Evolutionary conservation across 2,888 invertebrate species (phyloP).

Genomic region (Orchesella flavescens): DNA sequence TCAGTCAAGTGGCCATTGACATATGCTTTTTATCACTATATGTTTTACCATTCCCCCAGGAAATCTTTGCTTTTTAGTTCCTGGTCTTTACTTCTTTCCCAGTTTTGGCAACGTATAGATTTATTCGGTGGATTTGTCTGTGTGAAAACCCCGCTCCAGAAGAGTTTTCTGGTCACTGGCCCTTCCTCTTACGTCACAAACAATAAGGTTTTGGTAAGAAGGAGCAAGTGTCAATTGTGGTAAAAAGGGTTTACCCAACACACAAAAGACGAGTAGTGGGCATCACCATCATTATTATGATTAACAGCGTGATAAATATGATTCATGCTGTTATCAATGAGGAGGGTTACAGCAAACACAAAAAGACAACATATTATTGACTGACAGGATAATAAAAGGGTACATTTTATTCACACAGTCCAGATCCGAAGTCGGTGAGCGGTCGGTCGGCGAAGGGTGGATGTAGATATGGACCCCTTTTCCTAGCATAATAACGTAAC

Average conservation of each 20-base stretch:
- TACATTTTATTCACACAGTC: slow-evolving; percentile 32
- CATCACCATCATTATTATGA: slow-evolving; percentile 31
- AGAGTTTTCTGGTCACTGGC: not conserved
- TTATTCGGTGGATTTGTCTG: no score
- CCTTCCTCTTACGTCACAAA: slow-evolving; percentile 2
- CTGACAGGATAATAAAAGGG: slow-evolving; percentile 59
- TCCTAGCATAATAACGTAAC: no score
- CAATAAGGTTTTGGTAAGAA: slow-evolving; percentile 18
- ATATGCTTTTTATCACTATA: slow-evolving; percentile 49
- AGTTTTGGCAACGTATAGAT: not conserved
- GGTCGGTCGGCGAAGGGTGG: no score
- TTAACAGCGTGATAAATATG: slow-evolving; percentile 54
- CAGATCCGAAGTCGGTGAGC: not conserved
- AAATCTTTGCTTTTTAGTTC: slow-evolving; percentile 19
- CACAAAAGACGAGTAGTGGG: slow-evolving; percentile 10
- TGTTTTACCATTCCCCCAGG: not conserved
- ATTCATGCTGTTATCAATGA: slow-evolving; percentile 32
- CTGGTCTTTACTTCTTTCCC: not conserved
- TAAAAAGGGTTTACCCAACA: slow-evolving; percentile 38
- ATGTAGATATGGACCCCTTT: no score
- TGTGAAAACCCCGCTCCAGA: no score
- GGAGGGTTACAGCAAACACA: slow-evolving; percentile 10
- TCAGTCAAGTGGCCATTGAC: slow-evolving; percentile 61
- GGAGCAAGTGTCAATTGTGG: slow-evolving; percentile 51
- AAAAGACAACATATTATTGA: slow-evolving; percentile 51